Base-by-base conservation (phyloP, 2,113 vertebrate genomes). In the Lipophrys pholis region DNA sequence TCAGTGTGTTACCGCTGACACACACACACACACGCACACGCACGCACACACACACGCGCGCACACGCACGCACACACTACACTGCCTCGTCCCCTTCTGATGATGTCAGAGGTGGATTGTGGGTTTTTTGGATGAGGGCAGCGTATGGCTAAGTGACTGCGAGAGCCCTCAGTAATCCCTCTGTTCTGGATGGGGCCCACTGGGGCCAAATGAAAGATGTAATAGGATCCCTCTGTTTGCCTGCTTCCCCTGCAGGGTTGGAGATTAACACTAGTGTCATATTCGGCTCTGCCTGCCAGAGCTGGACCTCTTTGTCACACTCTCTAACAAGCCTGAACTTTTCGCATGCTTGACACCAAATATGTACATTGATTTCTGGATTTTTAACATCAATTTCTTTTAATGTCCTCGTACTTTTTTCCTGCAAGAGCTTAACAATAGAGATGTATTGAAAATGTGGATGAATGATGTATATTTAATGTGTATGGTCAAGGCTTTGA, bases 211-310 rank as follows among this genome's bases (percentile, higher is more conserved):
- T 96, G 94, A 95, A 95, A 93, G 94, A 92, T 93, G 94, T 96
- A 96, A 97, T 94, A 90, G 93, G 94, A 95, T 95, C 95, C 92
- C 91, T 94, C 91, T 96, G 94, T 95, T 90, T 93, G 92, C 89
- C 93, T 93, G 79, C 94, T 94, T 91, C 94, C 94, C 94, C 94
- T 93, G 93, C 93, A 15, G 94, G 94, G 93, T 65, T 79, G 82
- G 92, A 95, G 95, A 97, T 97, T 97, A 97, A 94, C 95, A 94
- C 95, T 91, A 94, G 95, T 95, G 96, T 96, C 95, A 94, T 93
- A 94, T 97, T 97, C 93, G 81, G 84, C 93, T 91, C 88, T 82
- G 90, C 89, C 60, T 94, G 94, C 91, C 92, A 90, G 90, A 93
- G 92, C 91, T 88, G 92, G 88, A 92, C 93, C 91, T 92, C 87